These are phyloP conservation scores for Poecilia latipinna DNA, from an alignment of 2,113 vertebrate species.

Conservation along the genomic window DNA sequence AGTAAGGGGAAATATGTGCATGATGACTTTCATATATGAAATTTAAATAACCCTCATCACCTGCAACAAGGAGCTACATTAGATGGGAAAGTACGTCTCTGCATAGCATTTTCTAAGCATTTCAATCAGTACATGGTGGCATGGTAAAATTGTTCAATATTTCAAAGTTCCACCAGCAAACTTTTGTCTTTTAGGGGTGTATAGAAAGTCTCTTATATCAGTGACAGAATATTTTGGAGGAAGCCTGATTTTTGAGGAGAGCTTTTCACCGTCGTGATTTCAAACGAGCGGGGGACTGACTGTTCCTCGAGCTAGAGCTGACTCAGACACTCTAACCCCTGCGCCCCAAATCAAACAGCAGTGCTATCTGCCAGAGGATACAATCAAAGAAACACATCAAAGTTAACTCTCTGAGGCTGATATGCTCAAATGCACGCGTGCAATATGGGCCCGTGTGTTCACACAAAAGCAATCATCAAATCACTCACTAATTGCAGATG, in stretches of 20 bases:
- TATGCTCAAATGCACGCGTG: conserved; percentile 35
- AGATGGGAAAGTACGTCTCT: no score
- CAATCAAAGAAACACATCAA: conserved; percentile 73
- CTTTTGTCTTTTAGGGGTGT: conserved; percentile 7
- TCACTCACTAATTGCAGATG: conserved; percentile 70
- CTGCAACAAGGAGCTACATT: no score
- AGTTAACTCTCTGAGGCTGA: conserved; percentile 58
- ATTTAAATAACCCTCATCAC: no score
- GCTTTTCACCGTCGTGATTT: conserved; percentile 47
- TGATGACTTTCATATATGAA: no score
- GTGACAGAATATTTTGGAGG: background rate
- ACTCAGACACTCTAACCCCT: conserved; percentile 64
- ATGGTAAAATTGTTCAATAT: background rate
- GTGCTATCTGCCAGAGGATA: conserved; percentile 65
- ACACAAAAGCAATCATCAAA: conserved; percentile 45
- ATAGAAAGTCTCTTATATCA: conserved; percentile 25
- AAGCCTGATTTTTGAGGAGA: conserved; percentile 47
- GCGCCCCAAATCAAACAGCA: conserved; percentile 60
- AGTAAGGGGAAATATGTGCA: no score
- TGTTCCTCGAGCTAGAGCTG: conserved; percentile 60
- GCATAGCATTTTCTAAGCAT: no score
- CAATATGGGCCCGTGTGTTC: conserved; percentile 1
- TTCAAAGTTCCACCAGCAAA: conserved; percentile 7
- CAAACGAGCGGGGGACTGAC: conserved; percentile 57
- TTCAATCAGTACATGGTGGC: no score